These are phyloP conservation scores for Scelioninae gen. 2 DNA, from an alignment of 2,888 invertebrate species.

Conservation along the genomic window DNA sequence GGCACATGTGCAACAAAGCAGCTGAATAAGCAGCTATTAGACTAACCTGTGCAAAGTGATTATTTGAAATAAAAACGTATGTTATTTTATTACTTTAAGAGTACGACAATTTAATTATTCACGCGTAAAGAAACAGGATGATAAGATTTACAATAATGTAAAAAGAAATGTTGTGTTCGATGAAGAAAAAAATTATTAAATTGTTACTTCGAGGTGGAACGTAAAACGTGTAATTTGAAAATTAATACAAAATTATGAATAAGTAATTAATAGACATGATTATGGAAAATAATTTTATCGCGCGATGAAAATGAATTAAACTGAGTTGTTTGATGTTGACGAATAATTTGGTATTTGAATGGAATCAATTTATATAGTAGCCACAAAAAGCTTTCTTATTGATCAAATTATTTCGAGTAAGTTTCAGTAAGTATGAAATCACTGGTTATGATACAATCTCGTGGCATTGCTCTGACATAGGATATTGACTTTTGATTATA, in stretches of 20 bases:
- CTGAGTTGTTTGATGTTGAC: slow-evolving; percentile 1
- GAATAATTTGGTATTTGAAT: slow-evolving; percentile 15
- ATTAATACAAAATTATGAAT: too few species aligned
- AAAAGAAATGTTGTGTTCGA: too few species aligned
- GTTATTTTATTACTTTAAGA: too few species aligned
- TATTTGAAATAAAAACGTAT: slow-evolving; percentile 24
- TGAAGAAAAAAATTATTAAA: too few species aligned
- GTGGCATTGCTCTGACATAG: slow-evolving; percentile 36
- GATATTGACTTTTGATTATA: slow-evolving; percentile 53
- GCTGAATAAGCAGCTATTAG: slow-evolving; percentile 47
- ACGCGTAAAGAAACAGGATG: too few species aligned
- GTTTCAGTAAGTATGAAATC: slow-evolving; percentile 41
- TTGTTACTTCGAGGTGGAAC: too few species aligned
- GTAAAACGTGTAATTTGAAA: too few species aligned
- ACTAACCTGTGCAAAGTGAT: slow-evolving; percentile 23
- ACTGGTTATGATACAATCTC: slow-evolving; percentile 22
- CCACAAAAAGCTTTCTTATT: slow-evolving; percentile 12
- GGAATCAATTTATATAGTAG: slow-evolving; percentile 12
- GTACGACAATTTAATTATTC: too few species aligned
- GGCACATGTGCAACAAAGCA: slow-evolving; percentile 41
- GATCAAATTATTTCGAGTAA: slow-evolving; percentile 45
- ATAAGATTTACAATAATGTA: too few species aligned
- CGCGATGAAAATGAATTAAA: too few species aligned
- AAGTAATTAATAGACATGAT: too few species aligned
- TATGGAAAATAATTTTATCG: too few species aligned